Percentiles rank a stretch among this genome's conserved stretches.
Conservation (phyloP, 2,888 invertebrate genomes). For the Listrodromus nycthemerus region DNA sequence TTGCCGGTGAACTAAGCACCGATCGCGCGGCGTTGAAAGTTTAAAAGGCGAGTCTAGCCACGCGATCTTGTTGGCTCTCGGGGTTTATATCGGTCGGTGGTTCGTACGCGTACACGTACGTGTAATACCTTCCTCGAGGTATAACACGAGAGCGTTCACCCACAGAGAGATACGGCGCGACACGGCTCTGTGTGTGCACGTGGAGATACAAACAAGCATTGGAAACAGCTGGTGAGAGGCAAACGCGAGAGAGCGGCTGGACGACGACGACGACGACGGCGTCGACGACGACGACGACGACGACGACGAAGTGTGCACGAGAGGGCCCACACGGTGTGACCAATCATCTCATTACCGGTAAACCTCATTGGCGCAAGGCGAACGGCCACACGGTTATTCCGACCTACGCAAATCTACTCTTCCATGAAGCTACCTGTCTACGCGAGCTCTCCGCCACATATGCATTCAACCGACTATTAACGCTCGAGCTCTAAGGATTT, state of each 20-base stretch:
- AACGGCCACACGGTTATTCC: constrained; percentile 63
- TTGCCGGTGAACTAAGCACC: constrained; percentile 38
- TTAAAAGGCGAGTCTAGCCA: constrained; percentile 61
- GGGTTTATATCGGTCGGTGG: constrained; percentile 50
- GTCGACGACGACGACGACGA: constrained; percentile 1
- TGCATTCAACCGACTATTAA: constrained; percentile 62
- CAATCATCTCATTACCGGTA: constrained; percentile 73
- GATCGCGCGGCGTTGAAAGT: constrained; percentile 54
- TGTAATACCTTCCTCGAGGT: constrained; percentile 49
- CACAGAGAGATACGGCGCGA: constrained; percentile 38
- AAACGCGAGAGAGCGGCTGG: constrained; percentile 37
- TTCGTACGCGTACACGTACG: constrained; percentile 31
- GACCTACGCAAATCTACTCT: constrained; percentile 70
- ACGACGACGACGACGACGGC: background rate
- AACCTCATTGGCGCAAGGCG: constrained; percentile 62
- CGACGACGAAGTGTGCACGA: constrained; percentile 50
- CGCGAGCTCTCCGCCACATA: constrained; percentile 62
- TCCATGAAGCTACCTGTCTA: constrained; percentile 69
- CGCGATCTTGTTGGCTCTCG: constrained; percentile 58
- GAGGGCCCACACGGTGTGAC: constrained; percentile 67
- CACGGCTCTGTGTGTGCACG: background rate
- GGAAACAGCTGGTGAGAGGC: constrained; percentile 49
- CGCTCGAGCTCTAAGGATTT: constrained; percentile 26
- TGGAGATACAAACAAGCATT: constrained; percentile 42
- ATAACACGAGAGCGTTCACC: constrained; percentile 43